These are phyloP conservation scores for Drosophila nannoptera DNA, from an alignment of 1,140 invertebrate species.

Conservation along the genomic window DNA sequence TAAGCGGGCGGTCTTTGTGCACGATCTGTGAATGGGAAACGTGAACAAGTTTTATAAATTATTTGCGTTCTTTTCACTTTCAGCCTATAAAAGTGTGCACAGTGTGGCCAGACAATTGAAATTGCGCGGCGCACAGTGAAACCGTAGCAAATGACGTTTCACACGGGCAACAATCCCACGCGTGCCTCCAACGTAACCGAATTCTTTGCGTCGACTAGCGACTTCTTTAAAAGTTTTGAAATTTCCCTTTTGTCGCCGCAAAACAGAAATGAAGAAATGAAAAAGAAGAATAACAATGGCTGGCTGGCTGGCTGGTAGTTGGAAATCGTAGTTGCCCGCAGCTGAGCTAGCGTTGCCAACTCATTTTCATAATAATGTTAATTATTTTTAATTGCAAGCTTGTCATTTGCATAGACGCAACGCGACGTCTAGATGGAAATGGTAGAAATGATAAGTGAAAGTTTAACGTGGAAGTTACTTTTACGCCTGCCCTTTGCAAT, in stretches of 20 bases:
- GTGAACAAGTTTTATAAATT: conserved; percentile 25
- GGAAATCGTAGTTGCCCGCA: not conserved
- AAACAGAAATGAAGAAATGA: conserved; percentile 18
- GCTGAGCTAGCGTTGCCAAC: conserved; percentile 38
- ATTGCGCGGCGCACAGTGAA: conserved; percentile 32
- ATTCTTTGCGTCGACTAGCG: conserved; percentile 49
- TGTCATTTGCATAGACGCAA: conserved; percentile 59
- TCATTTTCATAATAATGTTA: conserved; percentile 74
- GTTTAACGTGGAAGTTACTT: conserved; percentile 28
- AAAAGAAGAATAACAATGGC: conserved; percentile 52
- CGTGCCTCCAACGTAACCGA: conserved; percentile 37
- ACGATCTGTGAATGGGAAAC: conserved; percentile 81
- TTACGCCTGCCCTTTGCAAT: conserved; percentile 24
- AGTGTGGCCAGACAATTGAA: conserved; percentile 14
- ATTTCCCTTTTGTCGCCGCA: conserved; percentile 58
- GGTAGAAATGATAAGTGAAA: conserved; percentile 54
- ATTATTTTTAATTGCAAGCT: conserved; percentile 76
- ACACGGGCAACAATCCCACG: conserved; percentile 47
- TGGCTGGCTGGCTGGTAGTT: conserved; percentile 26
- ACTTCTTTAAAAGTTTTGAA: conserved; percentile 51
- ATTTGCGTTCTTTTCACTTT: conserved; percentile 46
- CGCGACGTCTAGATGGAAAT: conserved; percentile 31
- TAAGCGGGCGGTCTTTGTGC: conserved; percentile 84
- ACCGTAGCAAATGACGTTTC: conserved; percentile 30
- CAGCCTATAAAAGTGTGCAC: conserved; percentile 29